Evolutionary conservation across 2,113 vertebrate genomes (phyloP), one percentile per base, ranked within the genome.

Genomic region (Ia io): DNA sequence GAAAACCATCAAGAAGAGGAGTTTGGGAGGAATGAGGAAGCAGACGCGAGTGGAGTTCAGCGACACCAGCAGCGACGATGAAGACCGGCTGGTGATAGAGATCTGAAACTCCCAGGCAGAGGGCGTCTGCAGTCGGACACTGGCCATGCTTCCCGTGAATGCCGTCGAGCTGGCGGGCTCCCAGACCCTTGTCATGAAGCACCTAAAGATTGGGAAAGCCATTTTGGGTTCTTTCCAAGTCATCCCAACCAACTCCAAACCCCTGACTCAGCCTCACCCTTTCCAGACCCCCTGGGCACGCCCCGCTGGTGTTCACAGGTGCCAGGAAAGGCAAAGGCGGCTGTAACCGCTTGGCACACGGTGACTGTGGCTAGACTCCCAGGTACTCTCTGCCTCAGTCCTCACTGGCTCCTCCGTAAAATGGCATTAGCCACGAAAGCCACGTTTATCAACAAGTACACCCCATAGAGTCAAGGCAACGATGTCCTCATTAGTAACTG

Each of bases 21-120:
- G 98, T 37, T 82, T 98, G 83, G 98, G 98, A 94, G 97, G 98
- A 56, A 98, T 98, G 97, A 98, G 97, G 85, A 99, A 98, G 63
- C 98, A 98, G 93, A 98, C 93, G 0, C 96, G 96, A 16, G 97
- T 98, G 73, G 98, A 98, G 59, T 96, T 98, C 0, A 98, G 98
- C 0, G 98, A 99, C 86, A 96, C 95, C 30, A 99, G 98, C 93
- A 99, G 98, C 0, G 98, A 99, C 0, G 98, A 99, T 10, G 98
- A 99, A 93, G 98, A 98, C 37, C 97, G 98, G 30, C 93, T 99
- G 1, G 97, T 98, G 69, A 99, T 99, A 96, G 98, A 99, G 88
- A 97, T 98, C 42, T 98, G 98, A 97, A 3, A 16, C 17, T 40
- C 32, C 9, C 0, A 23, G 32, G 42, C 71, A 71, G 92, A 14